Conservation (phyloP, 2,113 vertebrate species). For the Prietella phreatophila region DNA sequence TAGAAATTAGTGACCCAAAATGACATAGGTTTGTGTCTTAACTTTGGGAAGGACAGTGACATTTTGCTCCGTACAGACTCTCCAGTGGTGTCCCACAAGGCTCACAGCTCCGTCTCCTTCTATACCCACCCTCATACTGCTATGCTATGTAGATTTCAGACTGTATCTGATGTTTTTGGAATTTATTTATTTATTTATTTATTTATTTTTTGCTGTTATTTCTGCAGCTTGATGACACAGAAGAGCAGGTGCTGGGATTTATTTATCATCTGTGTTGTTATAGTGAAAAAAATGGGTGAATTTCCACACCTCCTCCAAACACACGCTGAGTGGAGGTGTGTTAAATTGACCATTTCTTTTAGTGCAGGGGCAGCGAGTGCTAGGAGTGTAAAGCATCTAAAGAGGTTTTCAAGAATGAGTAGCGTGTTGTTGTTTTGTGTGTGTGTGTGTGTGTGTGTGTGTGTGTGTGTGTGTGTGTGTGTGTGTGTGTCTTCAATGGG, state of each 20-base stretch:
- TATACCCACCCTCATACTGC: neutral
- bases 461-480: neutral
- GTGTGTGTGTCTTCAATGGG: neutral
- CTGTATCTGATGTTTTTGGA: neutral
- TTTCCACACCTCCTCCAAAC: neutral
- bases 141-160: neutral
- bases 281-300: neutral
- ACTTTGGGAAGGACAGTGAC: neutral
- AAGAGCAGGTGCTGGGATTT: neutral
- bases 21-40: neutral
- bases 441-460: neutral
- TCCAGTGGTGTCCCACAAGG: neutral
- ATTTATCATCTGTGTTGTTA: neutral
- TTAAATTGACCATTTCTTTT: neutral
- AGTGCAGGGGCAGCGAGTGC: neutral
- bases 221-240: neutral
- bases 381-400: neutral
- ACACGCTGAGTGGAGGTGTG: constrained; percentile 12
- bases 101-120: neutral
- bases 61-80: neutral
- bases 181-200: no score
- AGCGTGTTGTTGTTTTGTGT: neutral
- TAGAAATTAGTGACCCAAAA: neutral
- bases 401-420: neutral
- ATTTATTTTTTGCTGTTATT: neutral